Evolutionary conservation across 2,113 vertebrate species (phyloP).

Genomic region (Hemichromis elongatus): DNA sequence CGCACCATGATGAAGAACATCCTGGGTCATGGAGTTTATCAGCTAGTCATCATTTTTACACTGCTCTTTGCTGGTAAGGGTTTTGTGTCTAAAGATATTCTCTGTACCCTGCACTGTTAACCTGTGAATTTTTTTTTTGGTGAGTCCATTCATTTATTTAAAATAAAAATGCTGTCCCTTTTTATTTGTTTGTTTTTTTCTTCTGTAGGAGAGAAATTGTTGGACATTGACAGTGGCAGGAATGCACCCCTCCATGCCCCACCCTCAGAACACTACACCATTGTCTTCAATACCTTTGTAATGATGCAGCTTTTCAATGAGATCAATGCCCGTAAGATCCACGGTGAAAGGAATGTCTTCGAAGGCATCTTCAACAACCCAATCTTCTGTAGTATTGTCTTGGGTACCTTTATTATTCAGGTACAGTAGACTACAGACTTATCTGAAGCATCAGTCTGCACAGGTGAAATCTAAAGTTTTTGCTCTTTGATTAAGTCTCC

Average conservation of each 20-base stretch:
- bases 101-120: not conserved
- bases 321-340: slow-evolving; percentile 98
- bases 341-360: slow-evolving; percentile 97
- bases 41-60: slow-evolving; percentile 91
- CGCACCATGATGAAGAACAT: slow-evolving; percentile 99
- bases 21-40: slow-evolving; percentile 93
- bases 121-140: not conserved
- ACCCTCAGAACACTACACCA: slow-evolving; percentile 96
- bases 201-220: slow-evolving; percentile 85
- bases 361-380: slow-evolving; percentile 97
- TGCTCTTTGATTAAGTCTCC: not conserved
- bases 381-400: slow-evolving; percentile 96
- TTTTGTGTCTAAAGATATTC: not conserved
- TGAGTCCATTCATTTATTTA: not conserved
- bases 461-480: not conserved
- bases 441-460: not conserved
- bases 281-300: slow-evolving; percentile 98
- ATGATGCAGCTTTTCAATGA: slow-evolving; percentile 99
- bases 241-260: slow-evolving; percentile 90
- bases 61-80: slow-evolving; percentile 92
- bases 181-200: not conserved
- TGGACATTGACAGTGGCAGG: slow-evolving; percentile 94
- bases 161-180: not conserved
- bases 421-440: slow-evolving; percentile 53
- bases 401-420: slow-evolving; percentile 96